A percentile compares a stretch with the other conserved stretches of the same genome.
Conservation (phyloP, 2,797 vertebrate species). For the Thamnophis elegans region DNA sequence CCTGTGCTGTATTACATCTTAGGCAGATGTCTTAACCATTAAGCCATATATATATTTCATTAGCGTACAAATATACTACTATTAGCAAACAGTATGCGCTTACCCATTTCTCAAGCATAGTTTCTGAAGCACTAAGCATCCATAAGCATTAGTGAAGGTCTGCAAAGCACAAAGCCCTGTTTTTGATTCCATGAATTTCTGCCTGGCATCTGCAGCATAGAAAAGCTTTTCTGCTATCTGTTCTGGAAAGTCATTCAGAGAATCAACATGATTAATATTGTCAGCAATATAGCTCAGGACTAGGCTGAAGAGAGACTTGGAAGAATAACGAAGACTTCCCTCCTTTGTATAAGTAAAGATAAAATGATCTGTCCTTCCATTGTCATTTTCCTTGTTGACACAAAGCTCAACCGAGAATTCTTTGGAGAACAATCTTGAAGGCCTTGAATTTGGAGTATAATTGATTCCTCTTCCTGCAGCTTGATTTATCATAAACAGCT, state of each 20-base stretch:
- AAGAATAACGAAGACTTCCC: slow-evolving; percentile 88
- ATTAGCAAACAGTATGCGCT: slow-evolving; percentile 4
- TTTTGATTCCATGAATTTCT: slow-evolving; percentile 83
- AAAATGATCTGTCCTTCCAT: slow-evolving; percentile 83
- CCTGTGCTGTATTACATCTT: too few relatives aligned
- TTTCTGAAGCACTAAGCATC: slow-evolving; percentile 84
- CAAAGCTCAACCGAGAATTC: slow-evolving; percentile 79
- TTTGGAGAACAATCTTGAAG: slow-evolving; percentile 76
- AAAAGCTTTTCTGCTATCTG: slow-evolving; percentile 93
- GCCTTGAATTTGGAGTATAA: slow-evolving; percentile 68
- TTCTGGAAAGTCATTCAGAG: slow-evolving; percentile 91
- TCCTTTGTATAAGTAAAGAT: slow-evolving; percentile 90
- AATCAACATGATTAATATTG: slow-evolving; percentile 91
- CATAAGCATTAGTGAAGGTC: slow-evolving; percentile 90
- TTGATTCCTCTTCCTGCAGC: slow-evolving; percentile 64
- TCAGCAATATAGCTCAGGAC: slow-evolving; percentile 87
- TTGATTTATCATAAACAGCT: slow-evolving; percentile 75
- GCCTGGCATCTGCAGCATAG: slow-evolving; percentile 85
- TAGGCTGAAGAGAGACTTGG: slow-evolving; percentile 88
- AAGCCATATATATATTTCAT: not conserved
- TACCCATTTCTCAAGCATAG: slow-evolving; percentile 90
- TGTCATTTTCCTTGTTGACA: slow-evolving; percentile 72
- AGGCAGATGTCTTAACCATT: too few relatives aligned
- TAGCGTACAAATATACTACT: not conserved
- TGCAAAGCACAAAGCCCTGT: slow-evolving; percentile 81